Conservation (phyloP, 2,797 vertebrate species). For the Eidolon dupreanum region DNA sequence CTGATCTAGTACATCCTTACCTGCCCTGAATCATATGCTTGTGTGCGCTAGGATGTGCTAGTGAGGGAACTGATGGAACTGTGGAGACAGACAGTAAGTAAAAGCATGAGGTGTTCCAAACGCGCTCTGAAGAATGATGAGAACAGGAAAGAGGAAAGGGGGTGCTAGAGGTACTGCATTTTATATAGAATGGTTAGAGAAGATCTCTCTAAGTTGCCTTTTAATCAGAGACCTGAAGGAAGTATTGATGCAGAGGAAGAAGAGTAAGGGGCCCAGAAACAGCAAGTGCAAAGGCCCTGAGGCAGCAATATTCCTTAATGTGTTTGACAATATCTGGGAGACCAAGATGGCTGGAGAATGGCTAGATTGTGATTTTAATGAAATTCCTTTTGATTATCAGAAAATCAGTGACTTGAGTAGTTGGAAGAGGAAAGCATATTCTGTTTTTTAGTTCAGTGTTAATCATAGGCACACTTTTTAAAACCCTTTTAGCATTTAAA, state of each 20-base stretch:
- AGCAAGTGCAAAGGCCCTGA: not conserved
- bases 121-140: not conserved
- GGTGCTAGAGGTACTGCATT: not conserved
- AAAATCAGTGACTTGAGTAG: not conserved
- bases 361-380: not conserved
- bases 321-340: not conserved
- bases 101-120: not conserved
- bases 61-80: not conserved
- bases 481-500: not conserved
- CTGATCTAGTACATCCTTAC: not conserved
- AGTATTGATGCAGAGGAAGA: not conserved
- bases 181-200: not conserved
- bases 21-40: not conserved
- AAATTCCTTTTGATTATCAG: not conserved
- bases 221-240: not conserved
- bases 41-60: not conserved
- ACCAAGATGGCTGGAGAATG: not conserved
- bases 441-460: not conserved
- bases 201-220: not conserved
- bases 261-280: not conserved
- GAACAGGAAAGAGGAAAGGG: not conserved
- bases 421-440: not conserved
- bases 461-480: not conserved
- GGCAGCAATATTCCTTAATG: not conserved
- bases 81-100: not conserved